phyloP scores from a whole-genome alignment of 1,140 invertebrate species.

The Spodoptera litura region DNA sequence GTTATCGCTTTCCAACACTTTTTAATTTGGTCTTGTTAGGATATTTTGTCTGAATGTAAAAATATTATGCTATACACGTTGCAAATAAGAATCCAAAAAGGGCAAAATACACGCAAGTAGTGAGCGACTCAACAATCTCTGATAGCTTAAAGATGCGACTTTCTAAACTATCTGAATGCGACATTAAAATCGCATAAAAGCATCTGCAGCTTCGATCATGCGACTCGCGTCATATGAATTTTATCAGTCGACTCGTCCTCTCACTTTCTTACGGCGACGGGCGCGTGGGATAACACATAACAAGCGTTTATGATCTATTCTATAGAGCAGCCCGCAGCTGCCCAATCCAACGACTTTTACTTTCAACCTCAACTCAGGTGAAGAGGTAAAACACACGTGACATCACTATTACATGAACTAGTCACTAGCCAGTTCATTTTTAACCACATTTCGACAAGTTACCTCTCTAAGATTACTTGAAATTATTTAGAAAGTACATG shows the following conservation, averaged over 20 bases:
- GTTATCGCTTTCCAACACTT: neutral
- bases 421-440: constrained; percentile 33
- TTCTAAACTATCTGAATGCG: constrained; percentile 35
- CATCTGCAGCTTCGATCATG: constrained; percentile 18
- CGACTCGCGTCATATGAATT: constrained; percentile 43
- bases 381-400: constrained; percentile 52
- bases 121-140: neutral
- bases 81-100: neutral
- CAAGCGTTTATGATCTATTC: constrained; percentile 69
- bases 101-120: constrained; percentile 1
- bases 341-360: constrained; percentile 81
- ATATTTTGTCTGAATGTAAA: too few species aligned
- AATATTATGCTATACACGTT: too few species aligned
- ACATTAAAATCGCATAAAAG: constrained; percentile 42
- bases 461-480: constrained; percentile 34
- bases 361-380: constrained; percentile 61
- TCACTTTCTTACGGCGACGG: constrained; percentile 70
- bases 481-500: constrained; percentile 46
- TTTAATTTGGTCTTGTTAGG: too few species aligned
- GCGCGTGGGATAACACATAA: constrained; percentile 64
- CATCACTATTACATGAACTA: constrained; percentile 52
- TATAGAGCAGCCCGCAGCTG: constrained; percentile 65
- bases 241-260: constrained; percentile 63
- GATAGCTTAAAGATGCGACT: constrained; percentile 28
- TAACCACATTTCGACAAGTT: neutral